Base-by-base conservation (phyloP, 2,888 invertebrate species). In the Sminthurinus aureus region DNA sequence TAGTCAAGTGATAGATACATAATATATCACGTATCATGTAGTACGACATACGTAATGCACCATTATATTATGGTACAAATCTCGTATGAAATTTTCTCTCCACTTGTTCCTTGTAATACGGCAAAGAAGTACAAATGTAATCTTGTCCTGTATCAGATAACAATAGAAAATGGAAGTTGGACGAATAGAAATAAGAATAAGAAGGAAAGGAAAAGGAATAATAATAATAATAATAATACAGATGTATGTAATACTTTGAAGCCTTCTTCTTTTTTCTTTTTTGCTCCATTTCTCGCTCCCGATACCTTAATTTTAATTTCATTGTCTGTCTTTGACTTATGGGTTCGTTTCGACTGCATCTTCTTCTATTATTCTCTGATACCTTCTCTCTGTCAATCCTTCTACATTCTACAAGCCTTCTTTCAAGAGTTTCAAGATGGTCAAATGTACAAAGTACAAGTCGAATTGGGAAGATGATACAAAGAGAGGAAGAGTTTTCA, bases 271-370 rank as follows among this genome's bases (percentile, higher is more conserved):
- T 26, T 18, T n/a, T 75, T 51, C n/a, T 38, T 86, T 86, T 87
- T 85, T 85, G 84, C 84, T 87, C 84, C 81, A 86, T 87, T 87
- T 86, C 84, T 80, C 71, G 67, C 82, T 85, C 84, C 84, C 82
- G 80, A 84, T 85, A 80, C 82, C 84, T 66, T 84, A 84, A 85
- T 87, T 86, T 85, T 84, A 84, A 83, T 83, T 85, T 84, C 85
- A 87, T 87, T 87, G 86, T 87, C 86, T 87, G 83, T 81, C 86
- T 87, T 87, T 81, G 81, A 82, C 64, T 83, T 82, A 79, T 81
- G 78, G 58, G 51, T 73, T 71, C 71, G 9, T 24, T 71, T 24
- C 15, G 9, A 13, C 71, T 71, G 11, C 58, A 12, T 22, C 9
- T 22, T 20, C 67, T 20, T 69, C 20, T 22, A 11, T 22, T 20